phyloP scores from a whole-genome alignment of 2,888 invertebrate genomes.

The Nephrotoma guestfalica region DNA sequence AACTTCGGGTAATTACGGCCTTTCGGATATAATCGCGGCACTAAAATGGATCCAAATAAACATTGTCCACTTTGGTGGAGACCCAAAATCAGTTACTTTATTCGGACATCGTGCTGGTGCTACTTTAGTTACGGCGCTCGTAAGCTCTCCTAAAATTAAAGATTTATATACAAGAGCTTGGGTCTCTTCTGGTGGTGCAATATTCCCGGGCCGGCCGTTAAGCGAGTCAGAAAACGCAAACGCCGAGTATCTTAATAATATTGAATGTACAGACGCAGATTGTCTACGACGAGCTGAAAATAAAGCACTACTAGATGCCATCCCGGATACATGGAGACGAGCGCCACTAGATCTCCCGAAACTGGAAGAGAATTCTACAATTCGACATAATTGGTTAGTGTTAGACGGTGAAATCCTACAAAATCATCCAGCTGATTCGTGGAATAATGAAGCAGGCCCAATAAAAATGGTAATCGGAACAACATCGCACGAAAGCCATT shows the following conservation, averaged over 20 bases:
- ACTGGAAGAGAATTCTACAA: slow-evolving; percentile 37
- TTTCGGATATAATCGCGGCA: slow-evolving; percentile 63
- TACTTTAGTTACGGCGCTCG: slow-evolving; percentile 63
- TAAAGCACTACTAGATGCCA: slow-evolving; percentile 46
- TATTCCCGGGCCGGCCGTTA: slow-evolving; percentile 51
- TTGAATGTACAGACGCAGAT: slow-evolving; percentile 40
- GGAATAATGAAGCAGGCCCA: slow-evolving; percentile 37
- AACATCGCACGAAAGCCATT: slow-evolving; percentile 57
- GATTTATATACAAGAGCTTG: slow-evolving; percentile 61
- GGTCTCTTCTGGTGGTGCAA: slow-evolving; percentile 63
- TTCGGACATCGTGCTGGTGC: slow-evolving; percentile 78
- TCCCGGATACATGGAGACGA: slow-evolving; percentile 58
- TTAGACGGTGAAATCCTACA: slow-evolving; percentile 56
- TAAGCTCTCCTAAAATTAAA: slow-evolving; percentile 40
- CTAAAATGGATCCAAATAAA: slow-evolving; percentile 70
- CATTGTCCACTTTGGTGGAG: slow-evolving; percentile 72
- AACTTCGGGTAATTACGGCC: slow-evolving; percentile 73
- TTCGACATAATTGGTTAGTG: slow-evolving; percentile 59
- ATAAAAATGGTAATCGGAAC: slow-evolving; percentile 52
- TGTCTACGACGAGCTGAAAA: slow-evolving; percentile 41
- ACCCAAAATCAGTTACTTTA: slow-evolving; percentile 59
- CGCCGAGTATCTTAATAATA: slow-evolving; percentile 40
- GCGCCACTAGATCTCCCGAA: slow-evolving; percentile 39
- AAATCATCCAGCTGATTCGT: slow-evolving; percentile 48
- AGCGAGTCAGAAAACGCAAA: slow-evolving; percentile 45